Percentiles rank a stretch among this genome's conserved stretches.
Evolutionary conservation across 2,797 vertebrate species (phyloP).

Genomic region (Falco novaeseelandiae): DNA sequence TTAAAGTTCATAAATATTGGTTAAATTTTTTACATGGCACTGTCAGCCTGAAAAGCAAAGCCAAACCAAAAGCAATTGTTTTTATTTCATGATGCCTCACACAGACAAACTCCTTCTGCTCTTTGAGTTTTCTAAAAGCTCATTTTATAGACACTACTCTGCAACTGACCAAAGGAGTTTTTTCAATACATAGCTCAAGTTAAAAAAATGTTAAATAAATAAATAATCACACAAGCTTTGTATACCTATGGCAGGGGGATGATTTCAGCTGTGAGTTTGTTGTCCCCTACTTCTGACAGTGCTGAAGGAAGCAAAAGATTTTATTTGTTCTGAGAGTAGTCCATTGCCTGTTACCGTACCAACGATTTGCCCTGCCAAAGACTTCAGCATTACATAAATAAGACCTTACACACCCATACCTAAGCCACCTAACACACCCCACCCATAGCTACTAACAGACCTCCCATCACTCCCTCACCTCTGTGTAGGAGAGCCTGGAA

Average conservation of each 20-base stretch:
- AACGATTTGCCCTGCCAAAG: neutral
- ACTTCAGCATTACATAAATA: neutral
- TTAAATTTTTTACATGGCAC: neutral
- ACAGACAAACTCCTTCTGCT: neutral
- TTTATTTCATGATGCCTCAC: neutral
- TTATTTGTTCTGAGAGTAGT: neutral
- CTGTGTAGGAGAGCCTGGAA: neutral
- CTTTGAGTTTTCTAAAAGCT: neutral
- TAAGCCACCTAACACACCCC: neutral
- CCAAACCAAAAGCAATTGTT: neutral
- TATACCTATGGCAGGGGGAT: neutral
- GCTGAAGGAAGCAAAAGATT: neutral
- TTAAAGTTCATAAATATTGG: neutral
- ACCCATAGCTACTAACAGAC: neutral
- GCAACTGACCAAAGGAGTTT: neutral
- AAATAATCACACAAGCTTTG: neutral
- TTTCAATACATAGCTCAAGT: neutral
- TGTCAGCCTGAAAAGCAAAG: neutral
- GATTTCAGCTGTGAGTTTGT: neutral
- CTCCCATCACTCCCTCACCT: neutral
- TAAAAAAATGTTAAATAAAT: neutral
- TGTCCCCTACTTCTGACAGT: neutral
- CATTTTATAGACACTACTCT: neutral
- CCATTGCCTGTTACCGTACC: neutral
- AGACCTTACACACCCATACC: neutral